Conservation (phyloP, 2,797 vertebrate species). For the Chaetodon trifasciatus region DNA sequence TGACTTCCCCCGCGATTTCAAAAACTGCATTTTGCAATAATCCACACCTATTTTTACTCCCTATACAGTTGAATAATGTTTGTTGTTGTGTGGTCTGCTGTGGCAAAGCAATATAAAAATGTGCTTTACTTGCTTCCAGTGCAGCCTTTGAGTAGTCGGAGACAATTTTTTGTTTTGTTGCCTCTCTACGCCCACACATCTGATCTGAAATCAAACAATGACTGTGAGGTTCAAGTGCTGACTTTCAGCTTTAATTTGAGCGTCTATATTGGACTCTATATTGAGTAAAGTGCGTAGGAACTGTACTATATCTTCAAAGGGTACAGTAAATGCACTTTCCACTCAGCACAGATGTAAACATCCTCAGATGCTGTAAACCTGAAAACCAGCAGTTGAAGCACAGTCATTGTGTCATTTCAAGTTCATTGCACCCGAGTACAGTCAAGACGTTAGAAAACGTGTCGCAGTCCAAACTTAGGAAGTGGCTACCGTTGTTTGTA, state of each 20-base stretch:
- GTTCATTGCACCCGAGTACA: not conserved
- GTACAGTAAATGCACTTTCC: not conserved
- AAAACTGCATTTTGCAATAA: conserved; percentile 30
- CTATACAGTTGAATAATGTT: not conserved
- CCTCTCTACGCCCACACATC: not conserved
- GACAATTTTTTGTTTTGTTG: not conserved
- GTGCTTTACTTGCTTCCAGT: not conserved
- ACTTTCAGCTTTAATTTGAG: not conserved
- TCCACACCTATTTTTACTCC: conserved; percentile 42
- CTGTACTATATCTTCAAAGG: no score
- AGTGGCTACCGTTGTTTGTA: no score
- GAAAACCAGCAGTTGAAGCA: not conserved
- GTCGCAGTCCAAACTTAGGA: not conserved
- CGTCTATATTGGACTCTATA: not conserved
- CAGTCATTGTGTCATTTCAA: not conserved
- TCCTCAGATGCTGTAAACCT: not conserved
- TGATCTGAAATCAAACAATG: not conserved
- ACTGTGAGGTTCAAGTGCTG: not conserved
- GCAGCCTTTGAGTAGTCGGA: no score
- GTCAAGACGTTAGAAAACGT: not conserved
- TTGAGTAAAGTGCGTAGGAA: not conserved
- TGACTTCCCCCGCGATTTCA: conserved; percentile 36
- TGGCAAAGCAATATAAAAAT: not conserved
- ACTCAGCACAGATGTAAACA: not conserved
- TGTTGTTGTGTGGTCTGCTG: not conserved